A percentile compares a stretch with the other conserved stretches of the same genome.
Evolutionary conservation across 2,113 vertebrate species (phyloP).

Genomic region (Thalassarche chlororhynchos): DNA sequence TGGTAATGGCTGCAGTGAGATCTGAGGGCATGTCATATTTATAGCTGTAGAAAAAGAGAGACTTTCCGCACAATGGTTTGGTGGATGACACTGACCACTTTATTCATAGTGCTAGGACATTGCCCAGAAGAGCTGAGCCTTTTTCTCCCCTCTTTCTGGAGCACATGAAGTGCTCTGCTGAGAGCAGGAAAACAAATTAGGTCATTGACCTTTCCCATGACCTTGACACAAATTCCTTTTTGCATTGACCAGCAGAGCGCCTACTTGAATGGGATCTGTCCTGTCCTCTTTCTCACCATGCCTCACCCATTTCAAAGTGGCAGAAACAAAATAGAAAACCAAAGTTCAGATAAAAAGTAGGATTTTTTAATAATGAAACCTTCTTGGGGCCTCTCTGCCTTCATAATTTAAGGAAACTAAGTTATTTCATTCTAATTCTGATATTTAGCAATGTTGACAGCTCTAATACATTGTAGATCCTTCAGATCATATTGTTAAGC

Average conservation of each 20-base stretch:
- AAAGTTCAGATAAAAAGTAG: constrained; percentile 23
- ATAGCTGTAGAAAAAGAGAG: neutral
- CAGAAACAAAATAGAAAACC: constrained; percentile 40
- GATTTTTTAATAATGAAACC: constrained; percentile 4
- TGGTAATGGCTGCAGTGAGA: neutral
- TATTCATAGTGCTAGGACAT: neutral
- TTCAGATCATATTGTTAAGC: constrained; percentile 7
- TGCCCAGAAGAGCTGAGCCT: neutral
- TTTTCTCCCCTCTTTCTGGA: neutral
- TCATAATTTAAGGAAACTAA: constrained; percentile 23
- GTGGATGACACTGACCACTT: neutral
- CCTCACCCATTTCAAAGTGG: constrained; percentile 24
- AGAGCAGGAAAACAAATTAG: constrained; percentile 49
- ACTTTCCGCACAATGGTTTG: neutral
- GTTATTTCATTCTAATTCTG: constrained; percentile 38
- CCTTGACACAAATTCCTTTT: constrained; percentile 70
- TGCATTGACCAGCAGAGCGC: constrained; percentile 33
- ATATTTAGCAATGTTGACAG: constrained; percentile 41
- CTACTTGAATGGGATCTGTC: constrained; percentile 48
- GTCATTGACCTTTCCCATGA: constrained; percentile 72
- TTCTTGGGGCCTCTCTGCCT: neutral
- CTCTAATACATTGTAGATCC: neutral
- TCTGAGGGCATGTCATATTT: neutral
- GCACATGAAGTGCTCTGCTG: neutral
- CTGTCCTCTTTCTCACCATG: constrained; percentile 28